phyloP scores from a whole-genome alignment of 2,888 invertebrate species.

The Microplitis deprimator region DNA sequence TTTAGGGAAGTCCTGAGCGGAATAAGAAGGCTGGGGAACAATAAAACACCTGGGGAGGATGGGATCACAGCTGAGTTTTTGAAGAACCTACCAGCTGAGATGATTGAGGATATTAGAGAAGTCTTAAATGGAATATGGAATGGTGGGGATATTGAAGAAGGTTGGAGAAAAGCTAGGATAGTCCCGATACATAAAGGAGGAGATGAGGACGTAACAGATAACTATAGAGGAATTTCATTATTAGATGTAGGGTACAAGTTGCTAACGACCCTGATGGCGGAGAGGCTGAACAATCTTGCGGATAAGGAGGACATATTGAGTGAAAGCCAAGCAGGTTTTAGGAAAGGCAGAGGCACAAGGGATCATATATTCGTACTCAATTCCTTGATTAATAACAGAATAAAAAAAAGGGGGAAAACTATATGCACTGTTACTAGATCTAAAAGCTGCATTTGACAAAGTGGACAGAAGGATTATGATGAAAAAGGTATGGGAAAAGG shows the following conservation, averaged over 20 bases:
- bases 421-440: neutral
- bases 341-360: neutral
- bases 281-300: neutral
- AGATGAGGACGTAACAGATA: neutral
- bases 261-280: neutral
- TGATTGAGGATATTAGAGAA: neutral
- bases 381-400: neutral
- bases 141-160: slow-evolving; percentile 4
- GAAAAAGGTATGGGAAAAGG: neutral
- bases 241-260: slow-evolving; percentile 23
- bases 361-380: neutral
- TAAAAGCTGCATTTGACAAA: neutral
- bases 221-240: slow-evolving; percentile 33
- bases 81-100: slow-evolving; percentile 6
- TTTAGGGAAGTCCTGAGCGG: neutral
- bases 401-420: neutral
- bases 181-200: slow-evolving; percentile 30
- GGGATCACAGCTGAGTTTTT: slow-evolving; percentile 36
- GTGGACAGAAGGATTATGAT: neutral
- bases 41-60: slow-evolving; percentile 22
- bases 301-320: neutral
- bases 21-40: neutral
- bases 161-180: slow-evolving; percentile 32
- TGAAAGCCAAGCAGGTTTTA: slow-evolving; percentile 3
- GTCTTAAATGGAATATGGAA: slow-evolving; percentile 8